Percentiles rank a stretch among this genome's conserved stretches.
phyloP scores from a whole-genome alignment of 2,888 invertebrate genomes.

The Crocallis elinguaria region DNA sequence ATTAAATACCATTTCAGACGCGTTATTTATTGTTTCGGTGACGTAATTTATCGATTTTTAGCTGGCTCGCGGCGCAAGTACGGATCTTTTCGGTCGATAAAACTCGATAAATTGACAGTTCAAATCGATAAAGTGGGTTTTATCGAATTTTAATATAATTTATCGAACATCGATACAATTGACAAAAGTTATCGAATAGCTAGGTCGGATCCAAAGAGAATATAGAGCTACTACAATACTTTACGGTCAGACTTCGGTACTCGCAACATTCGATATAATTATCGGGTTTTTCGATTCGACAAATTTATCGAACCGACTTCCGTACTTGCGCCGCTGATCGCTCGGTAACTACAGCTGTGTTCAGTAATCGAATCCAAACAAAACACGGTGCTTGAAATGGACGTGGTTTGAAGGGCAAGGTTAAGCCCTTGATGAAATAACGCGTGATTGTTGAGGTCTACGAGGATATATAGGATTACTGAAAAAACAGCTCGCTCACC shows the following conservation, averaged over 20 bases:
- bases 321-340: constrained; percentile 41
- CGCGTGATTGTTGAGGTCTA: constrained; percentile 55
- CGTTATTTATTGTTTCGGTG: constrained; percentile 66
- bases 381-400: constrained; percentile 45
- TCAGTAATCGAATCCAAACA: constrained; percentile 13
- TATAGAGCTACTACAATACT: no score
- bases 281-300: constrained; percentile 66
- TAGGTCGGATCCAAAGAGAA: no score
- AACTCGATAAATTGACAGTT: no score
- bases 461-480: constrained; percentile 75
- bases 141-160: no score
- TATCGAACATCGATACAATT: no score
- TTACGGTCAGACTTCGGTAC: no score
- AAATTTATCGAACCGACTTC: no score
- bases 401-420: constrained; percentile 46
- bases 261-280: constrained; percentile 66
- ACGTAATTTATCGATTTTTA: constrained; percentile 66
- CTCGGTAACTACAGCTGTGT: constrained; percentile 29
- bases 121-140: no score
- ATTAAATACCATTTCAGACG: constrained; percentile 36
- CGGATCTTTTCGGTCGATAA: no score
- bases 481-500: constrained; percentile 78
- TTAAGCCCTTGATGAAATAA: constrained; percentile 59
- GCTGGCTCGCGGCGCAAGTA: no score
- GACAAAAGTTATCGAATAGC: no score